These are phyloP conservation scores for Dicycla oo DNA, from an alignment of 2,888 invertebrate species.

Conservation along the genomic window DNA sequence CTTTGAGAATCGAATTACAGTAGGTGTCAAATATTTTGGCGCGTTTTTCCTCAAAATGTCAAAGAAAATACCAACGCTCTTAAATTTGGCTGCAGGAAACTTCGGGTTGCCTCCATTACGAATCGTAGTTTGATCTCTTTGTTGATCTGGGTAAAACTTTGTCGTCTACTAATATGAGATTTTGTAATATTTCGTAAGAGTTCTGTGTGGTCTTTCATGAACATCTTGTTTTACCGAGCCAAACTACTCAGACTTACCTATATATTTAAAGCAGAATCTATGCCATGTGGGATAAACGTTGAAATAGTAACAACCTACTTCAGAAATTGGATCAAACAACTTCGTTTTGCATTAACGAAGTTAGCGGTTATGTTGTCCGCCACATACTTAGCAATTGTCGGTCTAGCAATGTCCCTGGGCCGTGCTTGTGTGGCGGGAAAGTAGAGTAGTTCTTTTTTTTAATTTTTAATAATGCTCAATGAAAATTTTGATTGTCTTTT, in stretches of 20 bases:
- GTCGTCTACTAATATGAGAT: not conserved
- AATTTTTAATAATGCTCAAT: not conserved
- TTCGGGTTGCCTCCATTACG: constrained; percentile 16
- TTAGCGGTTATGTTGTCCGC: constrained; percentile 29
- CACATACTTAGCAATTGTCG: constrained; percentile 23
- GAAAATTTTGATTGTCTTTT: not conserved
- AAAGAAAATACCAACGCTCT: constrained; percentile 29
- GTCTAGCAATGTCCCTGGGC: constrained; percentile 1
- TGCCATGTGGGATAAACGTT: constrained; percentile 38
- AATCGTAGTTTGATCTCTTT: constrained; percentile 37
- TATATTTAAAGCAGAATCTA: constrained; percentile 37
- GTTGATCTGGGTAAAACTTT: constrained; percentile 29
- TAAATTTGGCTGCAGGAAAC: constrained; percentile 26
- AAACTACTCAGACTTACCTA: constrained; percentile 5
- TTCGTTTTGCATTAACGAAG: constrained; percentile 52
- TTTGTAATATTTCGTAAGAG: constrained; percentile 5
- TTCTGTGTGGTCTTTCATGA: not conserved
- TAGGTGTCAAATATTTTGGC: constrained; percentile 61
- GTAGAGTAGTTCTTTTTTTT: not conserved
- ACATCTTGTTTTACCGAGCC: not conserved
- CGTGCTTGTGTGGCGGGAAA: constrained; percentile 4
- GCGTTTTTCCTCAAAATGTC: constrained; percentile 50
- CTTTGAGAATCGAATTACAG: constrained; percentile 68
- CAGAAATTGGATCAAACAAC: constrained; percentile 46
- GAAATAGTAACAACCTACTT: constrained; percentile 41